Conservation (phyloP, 2,888 invertebrate species). For the Melanophora roralis region DNA sequence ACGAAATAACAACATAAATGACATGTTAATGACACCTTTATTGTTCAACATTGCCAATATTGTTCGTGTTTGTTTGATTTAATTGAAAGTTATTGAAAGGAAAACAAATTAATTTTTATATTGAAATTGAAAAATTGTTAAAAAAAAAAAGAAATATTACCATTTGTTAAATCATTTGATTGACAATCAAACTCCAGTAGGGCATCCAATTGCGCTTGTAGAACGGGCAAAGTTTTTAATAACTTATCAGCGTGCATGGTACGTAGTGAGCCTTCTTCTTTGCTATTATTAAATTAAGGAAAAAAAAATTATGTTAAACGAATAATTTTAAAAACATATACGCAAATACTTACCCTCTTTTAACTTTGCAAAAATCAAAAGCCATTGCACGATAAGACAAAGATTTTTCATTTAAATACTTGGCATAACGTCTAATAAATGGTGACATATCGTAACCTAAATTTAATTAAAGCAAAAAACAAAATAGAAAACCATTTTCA, state of each 20-base stretch:
- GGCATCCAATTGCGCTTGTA: constrained; percentile 96
- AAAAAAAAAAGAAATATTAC: constrained; percentile 60
- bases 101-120: not conserved
- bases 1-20: constrained; percentile 98
- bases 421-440: constrained; percentile 98
- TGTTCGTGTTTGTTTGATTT: not conserved
- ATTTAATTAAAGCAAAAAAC: constrained; percentile 34
- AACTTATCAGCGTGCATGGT: constrained; percentile 99
- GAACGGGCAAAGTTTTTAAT: constrained; percentile 95
- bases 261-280: constrained; percentile 97
- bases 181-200: constrained; percentile 98
- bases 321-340: no score
- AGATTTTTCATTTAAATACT: constrained; percentile 99
- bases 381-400: constrained; percentile 98
- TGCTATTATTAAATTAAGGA: constrained; percentile 81
- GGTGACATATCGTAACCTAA: constrained; percentile 99
- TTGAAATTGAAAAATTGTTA: not conserved
- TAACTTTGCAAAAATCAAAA: constrained; percentile 99
- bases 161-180: constrained; percentile 97
- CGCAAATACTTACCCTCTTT: constrained; percentile 88
- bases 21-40: constrained; percentile 95
- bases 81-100: not conserved
- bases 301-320: not conserved
- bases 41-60: not conserved
- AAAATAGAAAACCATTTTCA: constrained; percentile 28